These are phyloP conservation scores for Brachypodius melanocephalos DNA, from an alignment of 2,113 vertebrate genomes.

Conservation along the genomic window DNA sequence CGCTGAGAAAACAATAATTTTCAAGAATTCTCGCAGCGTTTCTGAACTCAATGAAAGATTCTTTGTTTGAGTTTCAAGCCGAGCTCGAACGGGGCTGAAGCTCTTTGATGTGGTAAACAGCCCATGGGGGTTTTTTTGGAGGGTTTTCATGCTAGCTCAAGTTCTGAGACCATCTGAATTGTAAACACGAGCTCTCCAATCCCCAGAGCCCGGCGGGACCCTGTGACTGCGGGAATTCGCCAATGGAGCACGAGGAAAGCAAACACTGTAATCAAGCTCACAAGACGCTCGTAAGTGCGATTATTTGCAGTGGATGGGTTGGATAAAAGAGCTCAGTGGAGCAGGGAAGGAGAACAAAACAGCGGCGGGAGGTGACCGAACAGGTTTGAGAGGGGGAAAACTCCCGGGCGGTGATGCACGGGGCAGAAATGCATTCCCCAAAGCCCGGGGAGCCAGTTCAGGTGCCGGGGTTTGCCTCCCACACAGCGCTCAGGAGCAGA, in stretches of 20 bases:
- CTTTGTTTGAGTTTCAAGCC: conserved; percentile 58
- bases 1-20: not conserved
- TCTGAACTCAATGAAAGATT: conserved; percentile 38
- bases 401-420: conserved; percentile 10
- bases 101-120: conserved; percentile 65
- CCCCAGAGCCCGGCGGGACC: not conserved
- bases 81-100: conserved; percentile 11
- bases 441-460: not conserved
- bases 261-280: conserved; percentile 48
- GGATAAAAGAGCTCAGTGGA: conserved; percentile 64
- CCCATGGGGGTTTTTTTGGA: not conserved
- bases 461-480: not conserved
- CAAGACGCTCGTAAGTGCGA: conserved; percentile 6
- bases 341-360: conserved; percentile 51
- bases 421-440: not conserved
- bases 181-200: conserved; percentile 44
- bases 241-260: conserved; percentile 51
- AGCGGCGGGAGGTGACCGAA: conserved; percentile 36
- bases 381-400: conserved; percentile 38
- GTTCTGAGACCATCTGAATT: conserved; percentile 56
- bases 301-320: conserved; percentile 63
- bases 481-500: not conserved
- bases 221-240: conserved; percentile 43
- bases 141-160: conserved; percentile 58
- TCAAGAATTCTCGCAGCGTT: conserved; percentile 8